Percentiles rank a stretch among this genome's conserved stretches.
Conservation (phyloP, 2,888 invertebrate genomes). For the Odontocolon sp. region DNA sequence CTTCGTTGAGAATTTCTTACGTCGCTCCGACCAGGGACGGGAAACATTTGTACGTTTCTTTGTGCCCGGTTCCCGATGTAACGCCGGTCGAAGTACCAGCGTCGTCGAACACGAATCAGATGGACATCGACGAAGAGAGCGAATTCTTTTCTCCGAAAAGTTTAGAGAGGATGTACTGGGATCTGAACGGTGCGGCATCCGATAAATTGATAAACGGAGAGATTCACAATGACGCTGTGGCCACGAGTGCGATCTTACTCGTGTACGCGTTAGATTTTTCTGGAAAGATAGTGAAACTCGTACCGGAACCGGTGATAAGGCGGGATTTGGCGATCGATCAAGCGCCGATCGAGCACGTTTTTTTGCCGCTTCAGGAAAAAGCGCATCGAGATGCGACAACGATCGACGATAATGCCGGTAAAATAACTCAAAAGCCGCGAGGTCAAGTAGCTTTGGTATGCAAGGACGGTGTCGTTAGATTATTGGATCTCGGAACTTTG, state of each 20-base stretch:
- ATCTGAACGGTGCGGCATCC: conserved; percentile 83
- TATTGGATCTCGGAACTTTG: conserved; percentile 88
- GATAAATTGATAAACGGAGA: conserved; percentile 83
- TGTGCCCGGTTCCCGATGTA: conserved; percentile 63
- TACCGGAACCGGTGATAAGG: conserved; percentile 84
- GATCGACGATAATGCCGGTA: conserved; percentile 32
- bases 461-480: conserved; percentile 87
- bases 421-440: conserved; percentile 64
- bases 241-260: conserved; percentile 81
- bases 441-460: conserved; percentile 89
- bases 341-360: conserved; percentile 86
- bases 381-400: conserved; percentile 54
- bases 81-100: conserved; percentile 73
- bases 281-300: conserved; percentile 82
- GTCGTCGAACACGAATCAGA: conserved; percentile 74
- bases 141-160: conserved; percentile 75
- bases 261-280: conserved; percentile 83
- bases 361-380: conserved; percentile 83
- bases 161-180: conserved; percentile 82
- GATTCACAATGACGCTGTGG: conserved; percentile 72
- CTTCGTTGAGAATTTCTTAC: conserved; percentile 72
- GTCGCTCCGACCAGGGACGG: conserved; percentile 75
- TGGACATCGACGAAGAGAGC: conserved; percentile 79
- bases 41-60: conserved; percentile 74
- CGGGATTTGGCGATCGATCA: conserved; percentile 85